phyloP scores from a whole-genome alignment of 2,113 vertebrate genomes.

The Falco punctatus region DNA sequence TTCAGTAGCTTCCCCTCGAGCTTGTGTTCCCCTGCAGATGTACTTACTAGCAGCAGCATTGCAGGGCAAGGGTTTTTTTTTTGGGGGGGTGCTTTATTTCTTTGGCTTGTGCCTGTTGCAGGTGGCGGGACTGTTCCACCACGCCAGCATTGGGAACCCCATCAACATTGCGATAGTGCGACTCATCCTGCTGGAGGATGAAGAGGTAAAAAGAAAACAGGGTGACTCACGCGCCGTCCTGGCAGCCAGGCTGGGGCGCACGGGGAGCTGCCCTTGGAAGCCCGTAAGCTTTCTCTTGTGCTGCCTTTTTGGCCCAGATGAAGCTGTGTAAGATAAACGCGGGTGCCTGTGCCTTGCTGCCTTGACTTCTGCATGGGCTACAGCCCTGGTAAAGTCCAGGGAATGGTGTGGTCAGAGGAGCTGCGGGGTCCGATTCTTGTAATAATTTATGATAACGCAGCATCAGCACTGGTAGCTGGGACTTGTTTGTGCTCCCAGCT shows the following conservation, averaged over 20 bases:
- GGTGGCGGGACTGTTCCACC: slow-evolving; percentile 91
- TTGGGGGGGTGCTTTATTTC: too few relatives aligned
- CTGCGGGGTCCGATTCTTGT: neutral
- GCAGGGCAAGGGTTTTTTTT: neutral
- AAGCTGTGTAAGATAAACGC: rapidly evolving
- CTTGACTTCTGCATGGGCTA: neutral
- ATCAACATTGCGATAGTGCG: slow-evolving; percentile 93
- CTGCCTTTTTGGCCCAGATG: neutral
- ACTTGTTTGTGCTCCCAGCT: neutral
- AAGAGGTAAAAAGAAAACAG: slow-evolving; percentile 81
- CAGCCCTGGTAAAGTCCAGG: neutral
- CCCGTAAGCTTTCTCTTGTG: neutral
- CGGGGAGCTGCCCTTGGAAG: neutral
- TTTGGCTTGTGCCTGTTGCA: slow-evolving; percentile 47
- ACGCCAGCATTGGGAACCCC: slow-evolving; percentile 93
- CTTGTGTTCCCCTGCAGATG: neutral
- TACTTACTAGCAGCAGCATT: neutral
- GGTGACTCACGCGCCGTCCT: neutral
- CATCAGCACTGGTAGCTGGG: rapidly evolving
- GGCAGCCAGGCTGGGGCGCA: neutral
- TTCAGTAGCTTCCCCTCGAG: neutral
- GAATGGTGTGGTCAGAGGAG: rapidly evolving
- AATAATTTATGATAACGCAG: rapidly evolving
- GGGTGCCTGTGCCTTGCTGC: too few relatives aligned
- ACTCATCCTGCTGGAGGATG: slow-evolving; percentile 88